Base-by-base conservation (phyloP, 2,797 vertebrate species). In the Cynopterus sphinx region DNA sequence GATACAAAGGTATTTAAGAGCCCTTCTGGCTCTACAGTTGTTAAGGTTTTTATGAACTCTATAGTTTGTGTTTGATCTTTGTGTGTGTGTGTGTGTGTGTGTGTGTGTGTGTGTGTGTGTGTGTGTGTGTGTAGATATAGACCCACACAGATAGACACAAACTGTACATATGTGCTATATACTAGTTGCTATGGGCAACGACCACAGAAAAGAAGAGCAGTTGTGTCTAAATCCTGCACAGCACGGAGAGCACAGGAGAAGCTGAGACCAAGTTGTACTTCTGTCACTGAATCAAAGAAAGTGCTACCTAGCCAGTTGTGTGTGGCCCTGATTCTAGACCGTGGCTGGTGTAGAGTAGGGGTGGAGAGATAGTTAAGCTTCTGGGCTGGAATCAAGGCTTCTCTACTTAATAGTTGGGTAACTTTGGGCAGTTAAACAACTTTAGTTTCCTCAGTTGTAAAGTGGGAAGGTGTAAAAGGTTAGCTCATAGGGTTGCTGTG, bases 391-490 rank as follows among this genome's bases (percentile, higher is more conserved):
- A 51, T 92, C 91, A 85, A 9, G 17, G n/a, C 70, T 70, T 49
- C 55, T 82, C 33, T 70, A 91, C 17, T 57, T 88, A 73, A 87
- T 84, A 63, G 8, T 31, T 15, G 5, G 53, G 41, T 95, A 84
- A 36, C 28, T 93, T 81, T 92, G 55, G 5, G 21, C 10, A 67
- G 68, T 91, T 91, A 71, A 93, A 74, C 63, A 71, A 21, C 68
- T 28, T 77, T 59, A 53, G 28, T 91, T 91, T 91, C 31, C 36
- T 95, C 83, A 26, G 19, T 13, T 94, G 22, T 63, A 73, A 96
- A 92, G 71, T 90, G 51, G 59, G 43, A 63, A 95, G n/a, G 77
- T 63, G 59, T 49, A 83, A 92, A 79, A 61, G 39, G 9, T 94
- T 49, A 83, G 70, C 36, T 89, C 12, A 57, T 6, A 43, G 6